Percentiles rank a stretch among this genome's conserved stretches.
phyloP scores from a whole-genome alignment of 2,113 vertebrate genomes.

The Laterallus jamaicensis region DNA sequence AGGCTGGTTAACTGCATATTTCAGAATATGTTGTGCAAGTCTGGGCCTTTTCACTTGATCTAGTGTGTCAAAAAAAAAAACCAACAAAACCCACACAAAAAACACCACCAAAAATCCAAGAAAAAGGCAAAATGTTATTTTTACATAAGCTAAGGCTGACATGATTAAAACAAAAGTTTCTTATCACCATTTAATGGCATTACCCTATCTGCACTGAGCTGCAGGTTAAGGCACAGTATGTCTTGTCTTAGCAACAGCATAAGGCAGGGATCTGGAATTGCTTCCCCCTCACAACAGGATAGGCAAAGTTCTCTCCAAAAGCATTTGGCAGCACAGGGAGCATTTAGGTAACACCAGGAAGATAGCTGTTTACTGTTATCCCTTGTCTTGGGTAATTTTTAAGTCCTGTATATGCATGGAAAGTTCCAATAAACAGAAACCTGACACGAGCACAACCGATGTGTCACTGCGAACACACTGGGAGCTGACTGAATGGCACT shows the following conservation, averaged over 20 bases:
- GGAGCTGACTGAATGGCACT: not conserved
- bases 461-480: not conserved
- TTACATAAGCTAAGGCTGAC: not conserved
- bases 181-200: not conserved
- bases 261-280: constrained; percentile 17
- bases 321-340: not conserved
- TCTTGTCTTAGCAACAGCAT: not conserved
- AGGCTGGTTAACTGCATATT: not conserved
- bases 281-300: not conserved
- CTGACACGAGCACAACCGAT: not conserved
- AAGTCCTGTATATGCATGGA: not conserved
- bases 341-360: not conserved
- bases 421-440: not conserved
- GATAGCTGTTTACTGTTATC: not conserved
- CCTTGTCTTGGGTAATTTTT: not conserved
- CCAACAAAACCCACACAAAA: too few relatives aligned
- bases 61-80: not conserved
- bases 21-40: not conserved
- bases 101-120: not conserved
- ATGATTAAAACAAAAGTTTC: not conserved
- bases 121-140: not conserved
- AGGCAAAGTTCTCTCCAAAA: constrained; percentile 12
- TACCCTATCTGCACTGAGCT: not conserved
- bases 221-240: not conserved
- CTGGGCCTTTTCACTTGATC: not conserved